phyloP scores from a whole-genome alignment of 2,113 vertebrate genomes.

The Pseudonaja textilis region DNA sequence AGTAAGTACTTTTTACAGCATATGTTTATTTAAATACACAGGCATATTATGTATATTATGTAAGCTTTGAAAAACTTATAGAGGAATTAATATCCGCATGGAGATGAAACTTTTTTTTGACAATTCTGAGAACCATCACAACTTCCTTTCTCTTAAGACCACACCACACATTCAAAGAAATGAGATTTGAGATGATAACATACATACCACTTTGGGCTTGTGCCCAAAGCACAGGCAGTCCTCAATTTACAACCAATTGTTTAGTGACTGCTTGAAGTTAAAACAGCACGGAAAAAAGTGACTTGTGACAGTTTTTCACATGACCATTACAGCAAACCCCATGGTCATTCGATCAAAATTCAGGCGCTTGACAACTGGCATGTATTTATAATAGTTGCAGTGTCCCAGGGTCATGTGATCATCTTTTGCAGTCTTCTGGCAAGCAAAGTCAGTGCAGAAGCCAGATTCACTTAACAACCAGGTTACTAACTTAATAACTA shows the following conservation, averaged over 20 bases:
- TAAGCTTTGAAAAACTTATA: too few relatives aligned
- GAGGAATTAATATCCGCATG: background rate
- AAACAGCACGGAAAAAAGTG: too few relatives aligned
- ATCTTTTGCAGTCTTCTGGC: background rate
- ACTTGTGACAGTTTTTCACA: too few relatives aligned
- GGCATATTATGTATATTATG: background rate
- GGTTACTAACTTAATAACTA: background rate
- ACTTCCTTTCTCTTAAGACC: background rate
- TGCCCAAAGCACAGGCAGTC: background rate
- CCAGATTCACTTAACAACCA: background rate
- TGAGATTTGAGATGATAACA: background rate
- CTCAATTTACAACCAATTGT: background rate
- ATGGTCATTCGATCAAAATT: background rate
- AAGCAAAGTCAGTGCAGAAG: background rate
- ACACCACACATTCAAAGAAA: background rate
- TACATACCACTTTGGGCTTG: background rate
- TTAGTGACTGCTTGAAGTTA: background rate
- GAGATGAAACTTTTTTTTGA: conserved; percentile 12
- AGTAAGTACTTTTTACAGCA: conserved; percentile 38
- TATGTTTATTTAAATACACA: conserved; percentile 34
- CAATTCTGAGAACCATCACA: background rate
- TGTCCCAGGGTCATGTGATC: background rate
- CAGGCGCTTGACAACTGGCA: background rate
- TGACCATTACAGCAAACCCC: background rate
- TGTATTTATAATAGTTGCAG: background rate